phyloP scores from a whole-genome alignment of 2,797 vertebrate genomes.

The Lithobates pipiens region DNA sequence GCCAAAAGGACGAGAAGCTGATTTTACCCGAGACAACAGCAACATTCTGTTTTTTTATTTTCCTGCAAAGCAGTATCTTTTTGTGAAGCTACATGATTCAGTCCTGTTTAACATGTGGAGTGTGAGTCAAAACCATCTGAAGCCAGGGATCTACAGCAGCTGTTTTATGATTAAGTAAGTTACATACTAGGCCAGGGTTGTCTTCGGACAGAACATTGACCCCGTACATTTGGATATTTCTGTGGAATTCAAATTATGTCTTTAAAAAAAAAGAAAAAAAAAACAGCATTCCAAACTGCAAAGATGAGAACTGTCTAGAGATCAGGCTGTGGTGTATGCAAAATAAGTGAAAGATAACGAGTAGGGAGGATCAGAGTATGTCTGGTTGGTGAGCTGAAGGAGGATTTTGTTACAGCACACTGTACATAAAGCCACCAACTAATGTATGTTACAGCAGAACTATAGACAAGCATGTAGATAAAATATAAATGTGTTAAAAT shows the following conservation, averaged over 20 bases:
- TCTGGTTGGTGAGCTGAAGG: conserved; percentile 2
- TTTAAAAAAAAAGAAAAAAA: conserved; percentile 23
- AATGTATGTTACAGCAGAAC: no score
- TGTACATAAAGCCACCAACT: no score
- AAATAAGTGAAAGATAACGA: conserved; percentile 11
- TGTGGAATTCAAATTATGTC: conserved; percentile 32
- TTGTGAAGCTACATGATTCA: neutral
- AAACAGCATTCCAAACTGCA: conserved; percentile 47
- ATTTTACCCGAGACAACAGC: no score
- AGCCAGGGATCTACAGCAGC: conserved; percentile 38
- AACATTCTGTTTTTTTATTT: neutral
- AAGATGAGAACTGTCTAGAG: conserved; percentile 28
- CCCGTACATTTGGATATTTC: conserved; percentile 27
- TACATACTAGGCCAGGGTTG: conserved; percentile 44
- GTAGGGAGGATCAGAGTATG: conserved; percentile 14
- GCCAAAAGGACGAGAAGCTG: no score
- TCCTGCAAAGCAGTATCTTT: neutral
- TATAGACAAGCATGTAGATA: no score
- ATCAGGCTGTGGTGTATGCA: conserved; percentile 36
- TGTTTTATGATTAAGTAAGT: conserved; percentile 41
- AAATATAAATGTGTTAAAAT: no score
- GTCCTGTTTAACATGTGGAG: conserved; percentile 26
- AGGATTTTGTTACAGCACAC: neutral
- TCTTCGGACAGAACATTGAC: conserved; percentile 49
- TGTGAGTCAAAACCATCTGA: conserved; percentile 12